phyloP scores from a whole-genome alignment of 1,140 invertebrate genomes.

The Pollicipes pollicipes region DNA sequence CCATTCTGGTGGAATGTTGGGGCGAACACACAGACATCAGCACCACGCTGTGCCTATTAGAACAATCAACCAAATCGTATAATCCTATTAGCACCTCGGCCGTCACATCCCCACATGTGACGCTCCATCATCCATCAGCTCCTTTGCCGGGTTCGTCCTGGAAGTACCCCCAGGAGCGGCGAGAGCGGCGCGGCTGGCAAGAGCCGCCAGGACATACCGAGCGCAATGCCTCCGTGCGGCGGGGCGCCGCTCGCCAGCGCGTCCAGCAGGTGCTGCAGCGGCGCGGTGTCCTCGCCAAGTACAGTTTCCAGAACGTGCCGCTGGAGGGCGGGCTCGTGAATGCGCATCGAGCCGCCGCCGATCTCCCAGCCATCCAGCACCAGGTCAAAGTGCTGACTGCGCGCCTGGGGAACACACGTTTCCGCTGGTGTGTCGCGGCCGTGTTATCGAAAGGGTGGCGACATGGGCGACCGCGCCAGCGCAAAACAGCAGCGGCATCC shows the following conservation, averaged over 20 bases:
- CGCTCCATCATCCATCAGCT: no score
- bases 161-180: no score
- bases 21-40: not conserved
- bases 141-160: no score
- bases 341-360: constrained; percentile 92
- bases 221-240: constrained; percentile 93
- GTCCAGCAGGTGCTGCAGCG: constrained; percentile 64
- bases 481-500: no score
- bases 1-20: no score
- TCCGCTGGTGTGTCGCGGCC: no score
- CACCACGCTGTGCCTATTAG: not conserved
- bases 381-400: constrained; percentile 78
- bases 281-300: constrained; percentile 47
- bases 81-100: not conserved
- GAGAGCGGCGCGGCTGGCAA: no score
- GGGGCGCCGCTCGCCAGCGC: constrained; percentile 81
- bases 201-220: constrained; percentile 44
- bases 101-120: no score
- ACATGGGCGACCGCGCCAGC: no score
- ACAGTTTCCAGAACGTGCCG: constrained; percentile 50
- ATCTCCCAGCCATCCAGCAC: constrained; percentile 91
- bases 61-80: not conserved
- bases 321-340: constrained; percentile 68
- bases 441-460: no score
- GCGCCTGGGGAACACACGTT: not conserved